Conservation (phyloP, 2,113 vertebrate genomes). For the Aplodontia rufa region DNA sequence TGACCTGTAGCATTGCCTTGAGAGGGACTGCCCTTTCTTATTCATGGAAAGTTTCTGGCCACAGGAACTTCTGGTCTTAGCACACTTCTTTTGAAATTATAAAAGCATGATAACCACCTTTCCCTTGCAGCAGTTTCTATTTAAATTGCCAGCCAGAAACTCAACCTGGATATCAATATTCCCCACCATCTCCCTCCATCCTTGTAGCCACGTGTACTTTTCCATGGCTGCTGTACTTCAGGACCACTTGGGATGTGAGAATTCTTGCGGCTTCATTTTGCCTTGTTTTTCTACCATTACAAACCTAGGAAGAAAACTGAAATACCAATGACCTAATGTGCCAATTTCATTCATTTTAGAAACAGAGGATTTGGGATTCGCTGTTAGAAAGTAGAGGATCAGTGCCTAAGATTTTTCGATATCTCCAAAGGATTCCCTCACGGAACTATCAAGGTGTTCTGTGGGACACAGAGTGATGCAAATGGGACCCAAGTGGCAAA, state of each 20-base stretch:
- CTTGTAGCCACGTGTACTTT: fast-evolving
- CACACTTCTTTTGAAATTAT: neutral
- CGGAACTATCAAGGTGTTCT: fast-evolving
- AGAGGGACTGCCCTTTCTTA: neutral
- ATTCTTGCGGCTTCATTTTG: neutral
- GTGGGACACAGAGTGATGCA: neutral
- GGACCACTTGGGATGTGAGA: neutral
- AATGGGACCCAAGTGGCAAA: neutral
- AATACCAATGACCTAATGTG: neutral
- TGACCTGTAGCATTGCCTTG: neutral
- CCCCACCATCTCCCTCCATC: neutral
- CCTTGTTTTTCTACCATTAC: neutral
- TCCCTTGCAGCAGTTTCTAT: neutral
- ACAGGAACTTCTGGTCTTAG: neutral
- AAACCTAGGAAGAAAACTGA: neutral
- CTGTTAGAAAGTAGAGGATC: neutral
- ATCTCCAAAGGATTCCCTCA: neutral
- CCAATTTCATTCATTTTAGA: neutral
- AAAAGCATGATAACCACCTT: neutral
- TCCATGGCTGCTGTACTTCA: neutral
- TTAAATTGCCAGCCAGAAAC: neutral
- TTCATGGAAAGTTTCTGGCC: neutral
- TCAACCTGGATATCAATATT: fast-evolving
- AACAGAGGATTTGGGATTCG: neutral
- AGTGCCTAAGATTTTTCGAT: neutral